Base-by-base conservation (phyloP, 2,797 vertebrate genomes). In the Typhlichthys subterraneus region DNA sequence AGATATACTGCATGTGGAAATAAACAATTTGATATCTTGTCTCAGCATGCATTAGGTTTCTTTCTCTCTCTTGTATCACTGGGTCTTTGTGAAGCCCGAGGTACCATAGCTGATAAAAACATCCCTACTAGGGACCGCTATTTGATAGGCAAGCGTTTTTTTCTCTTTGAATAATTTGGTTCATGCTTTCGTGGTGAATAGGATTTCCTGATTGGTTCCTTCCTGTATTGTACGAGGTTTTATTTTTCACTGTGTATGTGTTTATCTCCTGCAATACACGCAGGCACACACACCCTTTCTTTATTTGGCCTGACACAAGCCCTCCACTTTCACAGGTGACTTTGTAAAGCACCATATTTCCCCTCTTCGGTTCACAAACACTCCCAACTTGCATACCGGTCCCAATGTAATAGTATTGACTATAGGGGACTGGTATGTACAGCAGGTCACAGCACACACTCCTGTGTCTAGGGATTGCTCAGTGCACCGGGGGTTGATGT, bases 1-100 rank as follows among this genome's bases (percentile, higher is more conserved):
- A 83, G 85, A 84, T 80, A 86, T 72, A 81, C 86, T 85, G 23
- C 3, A 23, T 90, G 88, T 90, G 81, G 75, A 83, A 91, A 91
- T 91, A 91, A 90, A 90, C n/a, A 1, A 8, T 42, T 65, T 91
- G 88, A 69, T 82, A 86, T 65, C 64, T 77, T 82, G 61, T 64
- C 67, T 75, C 63, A 45, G 63, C 57, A 69, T 63, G 48, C 3
- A 23, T 23, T 1, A 3, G 12, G 29, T 45, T 12, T 42, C 23
- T n/a, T 57, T 69, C 52, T 53, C 23, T 59, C 6, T 15, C n/a
- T 55, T 55, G 31, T 55, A 29, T 23, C 49, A 14, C n/a, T 13
- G 8, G 17, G 17, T 5, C 12, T 53, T 53, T 53, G 19, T 53
- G 52, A 2, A 13, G 17, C 23, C 23, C 23, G 17, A 12, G 50